phyloP scores from a whole-genome alignment of 1,140 invertebrate genomes.

The Tribolium castaneum region DNA sequence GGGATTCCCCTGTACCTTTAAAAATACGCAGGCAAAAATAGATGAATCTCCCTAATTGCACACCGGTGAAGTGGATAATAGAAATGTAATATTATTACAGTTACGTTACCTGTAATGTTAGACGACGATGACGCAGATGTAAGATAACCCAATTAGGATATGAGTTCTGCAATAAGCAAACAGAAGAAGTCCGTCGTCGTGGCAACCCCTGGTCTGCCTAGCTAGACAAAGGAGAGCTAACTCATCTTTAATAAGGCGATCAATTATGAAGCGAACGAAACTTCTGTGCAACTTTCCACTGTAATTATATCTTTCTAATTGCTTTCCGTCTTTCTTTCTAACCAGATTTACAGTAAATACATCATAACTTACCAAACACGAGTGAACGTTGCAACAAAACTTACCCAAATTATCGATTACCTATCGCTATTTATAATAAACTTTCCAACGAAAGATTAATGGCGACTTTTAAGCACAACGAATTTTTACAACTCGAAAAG shows the following conservation, averaged over 20 bases:
- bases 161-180: conserved; percentile 63
- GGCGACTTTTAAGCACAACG: not conserved
- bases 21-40: not conserved
- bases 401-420: conserved; percentile 11
- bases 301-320: conserved; percentile 64
- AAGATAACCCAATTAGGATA: conserved; percentile 64
- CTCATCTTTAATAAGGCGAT: conserved; percentile 65
- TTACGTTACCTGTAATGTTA: conserved; percentile 48
- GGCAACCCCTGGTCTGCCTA: conserved; percentile 51
- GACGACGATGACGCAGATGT: conserved; percentile 60
- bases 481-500: not conserved
- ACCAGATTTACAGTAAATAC: conserved; percentile 57
- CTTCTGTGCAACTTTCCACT: conserved; percentile 62
- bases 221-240: conserved; percentile 62
- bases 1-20: not conserved
- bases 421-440: conserved; percentile 6
- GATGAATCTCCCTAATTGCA: not conserved
- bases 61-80: not conserved
- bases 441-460: not conserved
- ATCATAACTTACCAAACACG: conserved; percentile 39
- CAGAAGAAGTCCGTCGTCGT: conserved; percentile 55
- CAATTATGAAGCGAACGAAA: conserved; percentile 63
- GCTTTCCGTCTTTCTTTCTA: conserved; percentile 55
- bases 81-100: conserved; percentile 35
- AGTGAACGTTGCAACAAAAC: not conserved